phyloP scores from a whole-genome alignment of 2,113 vertebrate species.

The Ptychochromis oligacanthus region DNA sequence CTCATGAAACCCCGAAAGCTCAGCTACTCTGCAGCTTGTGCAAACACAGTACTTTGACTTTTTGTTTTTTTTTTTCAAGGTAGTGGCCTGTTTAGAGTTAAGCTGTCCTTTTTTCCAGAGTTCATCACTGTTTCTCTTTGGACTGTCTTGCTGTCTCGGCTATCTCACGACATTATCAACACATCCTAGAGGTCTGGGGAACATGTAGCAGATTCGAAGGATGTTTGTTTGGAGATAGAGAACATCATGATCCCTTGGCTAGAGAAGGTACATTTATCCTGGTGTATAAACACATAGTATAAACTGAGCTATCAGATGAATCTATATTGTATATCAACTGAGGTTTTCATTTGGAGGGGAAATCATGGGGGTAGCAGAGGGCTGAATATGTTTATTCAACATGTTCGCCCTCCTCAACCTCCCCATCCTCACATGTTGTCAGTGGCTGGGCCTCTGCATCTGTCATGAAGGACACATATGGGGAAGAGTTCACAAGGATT shows the following conservation, averaged over 20 bases:
- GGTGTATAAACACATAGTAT: conserved; percentile 56
- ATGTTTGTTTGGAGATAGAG: conserved; percentile 71
- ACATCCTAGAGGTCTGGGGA: conserved; percentile 52
- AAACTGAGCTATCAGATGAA: conserved; percentile 65
- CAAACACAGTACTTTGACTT: neutral
- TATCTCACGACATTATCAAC: conserved; percentile 65
- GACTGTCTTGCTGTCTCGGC: conserved; percentile 40
- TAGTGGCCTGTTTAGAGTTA: conserved; percentile 35
- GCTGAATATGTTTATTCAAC: conserved; percentile 70
- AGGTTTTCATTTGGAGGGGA: conserved; percentile 53
- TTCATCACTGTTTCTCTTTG: conserved; percentile 57
- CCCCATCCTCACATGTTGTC: conserved; percentile 42
- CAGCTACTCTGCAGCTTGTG: neutral
- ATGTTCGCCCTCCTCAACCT: conserved; percentile 21
- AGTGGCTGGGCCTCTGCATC: conserved; percentile 61
- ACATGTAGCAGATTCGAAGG: conserved; percentile 50
- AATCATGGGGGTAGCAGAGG: conserved; percentile 32
- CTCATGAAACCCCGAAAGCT: conserved; percentile 9
- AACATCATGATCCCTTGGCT: conserved; percentile 55
- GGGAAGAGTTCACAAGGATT: conserved; percentile 47
- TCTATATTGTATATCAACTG: conserved; percentile 58
- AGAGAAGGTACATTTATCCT: conserved; percentile 61
- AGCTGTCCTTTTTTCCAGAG: conserved; percentile 39
- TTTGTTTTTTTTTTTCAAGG: conserved; percentile 15
- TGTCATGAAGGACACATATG: conserved; percentile 57